Base-by-base conservation (phyloP, 2,888 invertebrate genomes). In the Drosophila kambysellisi region DNA sequence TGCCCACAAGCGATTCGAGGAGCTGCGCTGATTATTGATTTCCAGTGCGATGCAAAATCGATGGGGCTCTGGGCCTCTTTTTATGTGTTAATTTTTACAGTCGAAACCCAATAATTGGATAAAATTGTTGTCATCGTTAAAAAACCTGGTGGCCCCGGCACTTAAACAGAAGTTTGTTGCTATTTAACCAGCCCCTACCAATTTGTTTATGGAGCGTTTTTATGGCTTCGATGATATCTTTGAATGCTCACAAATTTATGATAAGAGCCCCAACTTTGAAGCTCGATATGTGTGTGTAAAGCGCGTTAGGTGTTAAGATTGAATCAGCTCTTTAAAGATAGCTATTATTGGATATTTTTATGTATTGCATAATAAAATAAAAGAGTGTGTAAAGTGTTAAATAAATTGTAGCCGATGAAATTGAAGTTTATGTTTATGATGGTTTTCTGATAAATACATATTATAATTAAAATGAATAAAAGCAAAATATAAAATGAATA, bases 141-240 rank as follows among this genome's bases (percentile, higher is more conserved):
- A 51, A 52, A 56, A 58, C 65, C 48, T 57, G 60, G 71, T 60
- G 59, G 62, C 70, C 59, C 48, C 35, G 65, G 63, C 56, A 70
- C 67, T 80, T 80, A 76, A 81, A 81, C 83, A 81, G 80, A 76
- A 81, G 80, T 81, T 46, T 82, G 69, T 67, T 63, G 65, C 62
- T 60, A 30, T 66, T 30, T 66, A 53, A 64, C 25, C 32, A 39
- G 39, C 35, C 35, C 33, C 56, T 41, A 15, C 65, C 81, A 65
- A 78, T 81, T 78, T 81, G 81, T 77, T 78, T 78, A 78, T 81
- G 58, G 66, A 37, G 41, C 50, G 52, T 60, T 80, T 46, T 77
- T 67, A 78, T 67, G 54, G 67, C 25, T 61, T 20, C 29, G 67
- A 57, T 66, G 68, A 72, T 81, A 76, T 77, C 63, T 61, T 51